Evolutionary conservation across 2,797 vertebrate genomes (phyloP).

Genomic region (Acanthurus leucopareius): DNA sequence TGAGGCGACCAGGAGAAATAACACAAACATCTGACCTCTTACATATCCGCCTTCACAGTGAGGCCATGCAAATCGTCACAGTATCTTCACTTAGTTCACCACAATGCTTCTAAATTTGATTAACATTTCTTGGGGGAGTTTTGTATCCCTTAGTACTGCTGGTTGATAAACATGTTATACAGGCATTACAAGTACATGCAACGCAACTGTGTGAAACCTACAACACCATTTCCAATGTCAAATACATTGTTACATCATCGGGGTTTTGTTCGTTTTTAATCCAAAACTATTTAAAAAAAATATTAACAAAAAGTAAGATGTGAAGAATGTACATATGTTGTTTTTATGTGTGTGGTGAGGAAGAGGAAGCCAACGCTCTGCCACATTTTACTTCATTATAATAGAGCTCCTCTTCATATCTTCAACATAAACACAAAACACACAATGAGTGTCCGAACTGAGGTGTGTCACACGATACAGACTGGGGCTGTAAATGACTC

Average conservation of each 20-base stretch:
- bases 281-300: background rate
- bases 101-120: constrained; percentile 2
- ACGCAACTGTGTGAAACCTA: background rate
- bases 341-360: background rate
- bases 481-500: background rate
- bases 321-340: background rate
- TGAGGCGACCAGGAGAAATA: constrained; percentile 31
- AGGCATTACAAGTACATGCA: background rate
- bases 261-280: background rate
- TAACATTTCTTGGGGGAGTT: constrained; percentile 5
- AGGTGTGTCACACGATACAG: background rate
- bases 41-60: constrained; percentile 20
- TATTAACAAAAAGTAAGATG: too few species aligned
- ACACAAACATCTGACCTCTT: constrained; percentile 37
- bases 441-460: background rate
- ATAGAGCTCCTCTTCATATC: too few species aligned
- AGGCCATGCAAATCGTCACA: constrained; percentile 22
- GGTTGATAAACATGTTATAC: constrained; percentile 19
- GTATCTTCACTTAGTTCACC: constrained; percentile 14
- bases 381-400: background rate
- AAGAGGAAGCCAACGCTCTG: background rate
- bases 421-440: background rate
- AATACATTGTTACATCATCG: background rate
- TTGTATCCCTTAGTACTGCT: constrained; percentile 7
- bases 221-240: background rate